Evolutionary conservation across 2,888 invertebrate genomes (phyloP), one percentile per base, ranked within the genome.

Genomic region (Apodemia duryi): DNA sequence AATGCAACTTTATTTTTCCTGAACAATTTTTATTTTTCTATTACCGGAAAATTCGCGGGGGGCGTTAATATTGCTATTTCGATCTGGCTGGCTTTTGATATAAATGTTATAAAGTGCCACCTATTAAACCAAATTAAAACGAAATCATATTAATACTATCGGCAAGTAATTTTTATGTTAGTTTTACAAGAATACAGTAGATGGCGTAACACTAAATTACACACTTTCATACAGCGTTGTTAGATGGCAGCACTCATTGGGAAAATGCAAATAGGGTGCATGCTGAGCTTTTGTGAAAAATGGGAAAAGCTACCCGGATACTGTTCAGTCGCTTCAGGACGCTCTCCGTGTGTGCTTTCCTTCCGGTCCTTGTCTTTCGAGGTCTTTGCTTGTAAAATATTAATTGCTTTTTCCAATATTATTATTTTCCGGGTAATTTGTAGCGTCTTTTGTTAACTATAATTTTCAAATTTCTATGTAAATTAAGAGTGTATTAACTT

Each of bases 261-360:
- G 60, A 61, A 51, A 3, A 13, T 51, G 61, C 35, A 63, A 35
- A 63, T 32, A 51, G 38, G 49, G 11, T 28, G 3, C 6, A 29
- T 46, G 46, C 51, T 49, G 38, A 51, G 66, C 79, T 79, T n/a
- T 75, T 74, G 73, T 75, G 75, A 80, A 83, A 81, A 80, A 83
- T 77, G 81, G 83, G 84, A 81, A 87, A 86, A 86, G 78, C 79
- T 77, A 80, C 82, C 86, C 81, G 84, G 86, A 82, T 80, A 77
- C 77, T 71, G 79, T 79, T 86, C 88, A 91, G 91, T 91, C 83
- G 87, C 78, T 81, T 82, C 83, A 84, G 84, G 82, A 81, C 83
- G 73, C 77, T 81, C 85, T 77, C 69, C 75, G 84, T 72, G 86
- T 73, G 78, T 80, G 82, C 84, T 85, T 76, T 82, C 74, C 74